phyloP scores from a whole-genome alignment of 2,113 vertebrate genomes.

The Puma concolor region DNA sequence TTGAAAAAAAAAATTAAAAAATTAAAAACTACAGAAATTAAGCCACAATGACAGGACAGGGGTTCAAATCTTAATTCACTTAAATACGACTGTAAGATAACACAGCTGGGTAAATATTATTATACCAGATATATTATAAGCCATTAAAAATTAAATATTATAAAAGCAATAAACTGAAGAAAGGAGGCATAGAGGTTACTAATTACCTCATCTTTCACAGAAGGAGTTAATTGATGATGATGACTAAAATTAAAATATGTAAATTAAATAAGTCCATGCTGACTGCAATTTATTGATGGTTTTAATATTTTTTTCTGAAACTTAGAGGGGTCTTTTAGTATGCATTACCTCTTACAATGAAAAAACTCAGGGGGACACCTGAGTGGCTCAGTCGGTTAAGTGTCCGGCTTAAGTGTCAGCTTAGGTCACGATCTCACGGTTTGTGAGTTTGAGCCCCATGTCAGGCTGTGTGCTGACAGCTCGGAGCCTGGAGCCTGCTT shows the following conservation, averaged over 20 bases:
- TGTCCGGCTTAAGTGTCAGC: too few species aligned
- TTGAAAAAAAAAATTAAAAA: too few species aligned
- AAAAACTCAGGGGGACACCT: neutral
- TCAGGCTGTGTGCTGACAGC: too few species aligned
- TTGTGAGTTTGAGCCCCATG: too few species aligned
- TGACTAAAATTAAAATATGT: conserved; percentile 15
- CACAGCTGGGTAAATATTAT: neutral
- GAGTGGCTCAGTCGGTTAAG: too few species aligned
- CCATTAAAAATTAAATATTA: neutral
- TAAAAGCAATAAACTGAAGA: conserved; percentile 18
- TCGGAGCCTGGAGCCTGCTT: too few species aligned
- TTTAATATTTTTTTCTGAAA: conserved; percentile 33
- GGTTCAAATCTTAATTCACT: neutral
- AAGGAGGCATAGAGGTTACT: neutral
- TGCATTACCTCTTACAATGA: neutral
- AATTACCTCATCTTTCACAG: conserved; percentile 30
- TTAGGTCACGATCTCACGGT: too few species aligned
- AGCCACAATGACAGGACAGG: neutral
- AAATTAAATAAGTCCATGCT: neutral
- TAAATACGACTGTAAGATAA: conserved; percentile 12
- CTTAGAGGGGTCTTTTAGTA: neutral
- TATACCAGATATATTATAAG: neutral
- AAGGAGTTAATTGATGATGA: neutral
- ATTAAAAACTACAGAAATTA: neutral
- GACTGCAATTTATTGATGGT: neutral